Evolutionary conservation across 2,888 invertebrate genomes (phyloP).

Genomic region (Tiphia femorata): DNA sequence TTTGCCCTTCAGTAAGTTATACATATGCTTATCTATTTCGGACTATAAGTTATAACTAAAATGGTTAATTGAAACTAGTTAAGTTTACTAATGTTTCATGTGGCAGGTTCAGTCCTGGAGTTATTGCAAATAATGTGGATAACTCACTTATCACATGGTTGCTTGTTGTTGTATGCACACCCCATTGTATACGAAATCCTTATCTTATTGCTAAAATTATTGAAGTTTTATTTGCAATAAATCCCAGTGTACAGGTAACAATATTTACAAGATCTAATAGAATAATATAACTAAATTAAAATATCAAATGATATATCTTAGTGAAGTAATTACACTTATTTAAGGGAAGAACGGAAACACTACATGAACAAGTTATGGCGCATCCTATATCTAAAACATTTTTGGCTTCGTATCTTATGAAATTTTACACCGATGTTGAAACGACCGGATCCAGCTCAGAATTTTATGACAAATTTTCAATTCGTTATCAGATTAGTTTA

Average conservation of each 20-base stretch:
- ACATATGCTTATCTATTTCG: not conserved
- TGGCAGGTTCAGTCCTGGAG: constrained; percentile 80
- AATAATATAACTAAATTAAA: not conserved
- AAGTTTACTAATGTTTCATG: constrained; percentile 7
- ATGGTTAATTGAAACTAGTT: not conserved
- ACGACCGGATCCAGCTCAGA: constrained; percentile 98
- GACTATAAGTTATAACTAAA: no score
- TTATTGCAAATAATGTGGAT: constrained; percentile 83
- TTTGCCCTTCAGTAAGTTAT: constrained; percentile 90
- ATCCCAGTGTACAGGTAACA: constrained; percentile 75
- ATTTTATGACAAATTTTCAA: constrained; percentile 99
- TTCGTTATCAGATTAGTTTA: constrained; percentile 97
- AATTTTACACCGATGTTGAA: constrained; percentile 98
- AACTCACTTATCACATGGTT: constrained; percentile 90
- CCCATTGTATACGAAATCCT: constrained; percentile 93
- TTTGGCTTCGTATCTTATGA: constrained; percentile 93
- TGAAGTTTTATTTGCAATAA: constrained; percentile 87
- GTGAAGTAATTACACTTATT: no score
- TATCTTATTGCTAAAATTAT: constrained; percentile 97
- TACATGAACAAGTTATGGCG: constrained; percentile 85
- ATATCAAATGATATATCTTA: not conserved
- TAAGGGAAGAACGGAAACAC: constrained; percentile 69
- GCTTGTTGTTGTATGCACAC: constrained; percentile 89
- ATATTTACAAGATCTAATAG: not conserved
- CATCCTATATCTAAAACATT: constrained; percentile 86